Base-by-base conservation (phyloP, 2,888 invertebrate genomes). In the Julus scanicus region DNA sequence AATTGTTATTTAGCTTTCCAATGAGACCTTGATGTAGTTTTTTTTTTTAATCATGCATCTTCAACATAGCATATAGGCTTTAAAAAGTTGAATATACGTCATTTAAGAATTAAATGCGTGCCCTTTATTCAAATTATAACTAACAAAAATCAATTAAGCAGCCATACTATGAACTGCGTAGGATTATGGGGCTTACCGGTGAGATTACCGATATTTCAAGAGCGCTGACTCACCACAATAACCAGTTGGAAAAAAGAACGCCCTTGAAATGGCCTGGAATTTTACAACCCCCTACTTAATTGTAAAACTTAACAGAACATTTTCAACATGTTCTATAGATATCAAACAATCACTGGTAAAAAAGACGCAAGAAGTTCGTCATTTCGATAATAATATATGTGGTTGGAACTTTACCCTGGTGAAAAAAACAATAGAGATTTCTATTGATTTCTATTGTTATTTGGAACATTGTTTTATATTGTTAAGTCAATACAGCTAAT, bases 171-270 rank as follows among this genome's bases (percentile, higher is more conserved):
- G 29, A 6, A 17, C 11, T 71, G 71, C 29, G 71, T 29, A 71
- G 29, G 71, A 6, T 9, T 29, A 71, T 29, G 71, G 71, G 71
- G 29, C 71, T 71, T 29, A 71, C 71, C 20, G 71, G 29, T 71
- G 71, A 20, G 71, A 71, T 29, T 71, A 71, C 71, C 71, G 71
- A 29, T 71, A 71, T 71, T 71, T 71, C 71, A 71, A 63, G 71
- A 71, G 20, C 71, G 71, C 71, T 71, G 71, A 71, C 71, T 71
- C 71, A 71, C 71, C 71, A 29, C 71, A 71, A 71, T 29, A 71
- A 71, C 71, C 71, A 71, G 71, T 29, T 29, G 20, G 8, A n/a
- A 9, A n/a, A 71, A 8, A 29, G 17, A 71, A 9, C 29, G 29
- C 71, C 71, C 71, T 71, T 71, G 71, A 71, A 29, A 71, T 9